phyloP scores from a whole-genome alignment of 1,140 invertebrate genomes.

The Copidosoma floridanum region DNA sequence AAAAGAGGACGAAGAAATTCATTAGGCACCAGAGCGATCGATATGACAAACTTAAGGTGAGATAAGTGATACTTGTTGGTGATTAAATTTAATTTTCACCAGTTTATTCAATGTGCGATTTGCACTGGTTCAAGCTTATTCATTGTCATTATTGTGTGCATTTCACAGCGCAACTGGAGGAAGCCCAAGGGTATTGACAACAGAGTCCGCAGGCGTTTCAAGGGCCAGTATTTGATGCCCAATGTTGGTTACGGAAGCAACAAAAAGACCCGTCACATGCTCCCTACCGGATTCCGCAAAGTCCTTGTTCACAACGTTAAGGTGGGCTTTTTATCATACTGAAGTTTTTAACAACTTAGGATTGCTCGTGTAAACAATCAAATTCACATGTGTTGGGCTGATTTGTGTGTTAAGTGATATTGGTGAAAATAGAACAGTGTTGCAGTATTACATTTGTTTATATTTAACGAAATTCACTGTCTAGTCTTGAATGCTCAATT shows the following conservation, averaged over 20 bases:
- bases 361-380: too few relatives aligned
- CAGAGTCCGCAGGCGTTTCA: conserved; percentile 96
- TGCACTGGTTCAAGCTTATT: conserved; percentile 3
- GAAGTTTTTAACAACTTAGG: too few relatives aligned
- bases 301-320: conserved; percentile 83
- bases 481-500: too few relatives aligned
- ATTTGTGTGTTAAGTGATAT: too few relatives aligned
- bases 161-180: conserved; percentile 77
- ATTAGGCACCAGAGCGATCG: conserved; percentile 95
- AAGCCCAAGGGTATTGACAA: conserved; percentile 99
- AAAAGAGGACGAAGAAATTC: conserved; percentile 96
- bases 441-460: too few relatives aligned
- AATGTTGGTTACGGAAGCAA: conserved; percentile 98
- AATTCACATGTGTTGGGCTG: too few relatives aligned
- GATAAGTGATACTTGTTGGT: background rate
- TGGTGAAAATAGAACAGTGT: too few relatives aligned
- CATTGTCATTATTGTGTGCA: background rate
- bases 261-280: conserved; percentile 91
- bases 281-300: conserved; percentile 96
- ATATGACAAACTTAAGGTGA: conserved; percentile 92
- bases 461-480: too few relatives aligned
- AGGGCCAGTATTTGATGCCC: conserved; percentile 98
- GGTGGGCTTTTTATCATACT: conserved; percentile 59
- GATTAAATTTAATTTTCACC: too few relatives aligned
- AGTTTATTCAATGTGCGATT: too few relatives aligned